A percentile compares a stretch with the other conserved stretches of the same genome.
Evolutionary conservation across 2,113 vertebrate species (phyloP).

Genomic region (Dasyornis broadbenti): DNA sequence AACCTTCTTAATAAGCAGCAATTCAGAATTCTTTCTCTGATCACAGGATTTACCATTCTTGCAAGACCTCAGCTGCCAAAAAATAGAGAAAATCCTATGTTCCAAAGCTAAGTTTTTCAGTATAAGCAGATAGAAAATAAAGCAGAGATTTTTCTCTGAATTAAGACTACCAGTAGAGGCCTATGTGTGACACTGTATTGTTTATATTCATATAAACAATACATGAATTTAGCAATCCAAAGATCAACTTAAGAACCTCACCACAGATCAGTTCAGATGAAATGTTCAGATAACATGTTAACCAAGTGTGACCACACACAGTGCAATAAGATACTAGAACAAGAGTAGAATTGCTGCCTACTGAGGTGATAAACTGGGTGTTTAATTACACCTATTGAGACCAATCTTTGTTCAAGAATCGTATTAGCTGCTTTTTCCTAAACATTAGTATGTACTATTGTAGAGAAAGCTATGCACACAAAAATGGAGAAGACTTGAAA

Average conservation of each 20-base stretch:
- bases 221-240: background rate
- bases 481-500: background rate
- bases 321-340: background rate
- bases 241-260: background rate
- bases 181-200: background rate
- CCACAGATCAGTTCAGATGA: background rate
- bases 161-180: background rate
- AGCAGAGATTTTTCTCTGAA: background rate
- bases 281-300: background rate
- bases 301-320: background rate
- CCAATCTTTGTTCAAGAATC: rapidly evolving
- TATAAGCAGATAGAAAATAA: background rate
- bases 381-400: background rate
- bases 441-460: background rate
- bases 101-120: background rate
- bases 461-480: background rate
- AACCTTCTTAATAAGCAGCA: background rate
- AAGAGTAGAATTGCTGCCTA: background rate
- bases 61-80: background rate
- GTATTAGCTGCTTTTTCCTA: background rate
- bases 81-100: background rate
- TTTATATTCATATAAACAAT: background rate
- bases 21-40: background rate
- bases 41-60: background rate
- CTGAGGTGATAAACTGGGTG: background rate